These are phyloP conservation scores for Rugalucina vietnamica DNA, from an alignment of 2,888 invertebrate species.

Conservation along the genomic window DNA sequence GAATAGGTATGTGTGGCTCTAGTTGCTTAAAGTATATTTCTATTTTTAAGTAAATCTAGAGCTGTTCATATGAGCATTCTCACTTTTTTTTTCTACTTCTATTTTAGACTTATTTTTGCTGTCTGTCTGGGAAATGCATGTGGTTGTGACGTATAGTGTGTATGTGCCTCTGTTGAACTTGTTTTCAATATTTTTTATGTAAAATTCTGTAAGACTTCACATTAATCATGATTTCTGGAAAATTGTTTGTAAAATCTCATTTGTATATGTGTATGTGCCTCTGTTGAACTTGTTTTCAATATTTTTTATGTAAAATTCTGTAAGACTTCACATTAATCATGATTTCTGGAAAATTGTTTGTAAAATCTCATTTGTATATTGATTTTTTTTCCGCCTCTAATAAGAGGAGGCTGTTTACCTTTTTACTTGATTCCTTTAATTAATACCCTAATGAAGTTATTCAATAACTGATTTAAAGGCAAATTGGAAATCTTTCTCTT, in stretches of 20 bases:
- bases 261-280: neutral
- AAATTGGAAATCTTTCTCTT: no score
- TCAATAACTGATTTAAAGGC: neutral
- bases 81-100: no score
- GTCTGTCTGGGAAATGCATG: constrained; percentile 1
- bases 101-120: no score
- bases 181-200: neutral
- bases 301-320: neutral
- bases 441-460: neutral
- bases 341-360: neutral
- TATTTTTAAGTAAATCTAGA: no score
- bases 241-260: neutral
- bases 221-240: neutral
- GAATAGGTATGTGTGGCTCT: no score
- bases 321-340: neutral
- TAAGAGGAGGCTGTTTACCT: neutral
- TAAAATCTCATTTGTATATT: neutral
- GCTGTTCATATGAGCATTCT: no score
- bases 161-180: neutral
- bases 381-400: neutral
- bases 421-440: neutral
- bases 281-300: neutral
- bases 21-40: no score
- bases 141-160: neutral
- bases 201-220: neutral